Conservation (phyloP, 2,888 invertebrate species). For the Eristalinus aeneus region DNA sequence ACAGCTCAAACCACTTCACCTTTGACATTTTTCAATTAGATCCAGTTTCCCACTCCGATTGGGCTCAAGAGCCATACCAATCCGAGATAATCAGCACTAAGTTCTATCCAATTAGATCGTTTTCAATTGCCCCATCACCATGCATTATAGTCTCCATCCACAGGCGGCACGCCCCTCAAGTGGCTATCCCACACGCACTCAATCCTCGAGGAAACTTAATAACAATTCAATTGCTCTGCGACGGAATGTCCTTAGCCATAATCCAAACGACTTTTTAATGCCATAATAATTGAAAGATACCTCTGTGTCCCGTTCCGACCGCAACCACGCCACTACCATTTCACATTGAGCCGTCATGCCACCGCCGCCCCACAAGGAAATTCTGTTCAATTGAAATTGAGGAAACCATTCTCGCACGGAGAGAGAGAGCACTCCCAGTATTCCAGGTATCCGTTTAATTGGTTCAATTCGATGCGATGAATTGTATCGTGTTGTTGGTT, state of each 20-base stretch:
- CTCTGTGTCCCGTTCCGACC: neutral
- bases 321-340: neutral
- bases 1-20: neutral
- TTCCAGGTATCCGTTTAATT: conserved; percentile 62
- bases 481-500: conserved; percentile 15
- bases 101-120: neutral
- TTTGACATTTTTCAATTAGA: neutral
- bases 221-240: conserved; percentile 37
- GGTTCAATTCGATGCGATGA: conserved; percentile 48
- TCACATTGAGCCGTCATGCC: neutral
- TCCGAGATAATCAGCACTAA: neutral
- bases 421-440: conserved; percentile 2
- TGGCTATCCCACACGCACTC: conserved; percentile 18
- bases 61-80: neutral
- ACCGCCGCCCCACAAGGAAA: conserved; percentile 1
- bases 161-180: neutral
- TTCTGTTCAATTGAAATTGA: conserved; percentile 40
- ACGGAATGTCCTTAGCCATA: conserved; percentile 45
- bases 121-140: conserved; percentile 1
- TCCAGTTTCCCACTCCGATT: neutral
- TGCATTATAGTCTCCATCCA: neutral
- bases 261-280: conserved; percentile 60
- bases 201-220: conserved; percentile 16
- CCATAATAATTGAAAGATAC: conserved; percentile 57
- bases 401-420: conserved; percentile 16